These are phyloP conservation scores for Heterochromis multidens DNA, from an alignment of 2,113 vertebrate species.

Conservation along the genomic window DNA sequence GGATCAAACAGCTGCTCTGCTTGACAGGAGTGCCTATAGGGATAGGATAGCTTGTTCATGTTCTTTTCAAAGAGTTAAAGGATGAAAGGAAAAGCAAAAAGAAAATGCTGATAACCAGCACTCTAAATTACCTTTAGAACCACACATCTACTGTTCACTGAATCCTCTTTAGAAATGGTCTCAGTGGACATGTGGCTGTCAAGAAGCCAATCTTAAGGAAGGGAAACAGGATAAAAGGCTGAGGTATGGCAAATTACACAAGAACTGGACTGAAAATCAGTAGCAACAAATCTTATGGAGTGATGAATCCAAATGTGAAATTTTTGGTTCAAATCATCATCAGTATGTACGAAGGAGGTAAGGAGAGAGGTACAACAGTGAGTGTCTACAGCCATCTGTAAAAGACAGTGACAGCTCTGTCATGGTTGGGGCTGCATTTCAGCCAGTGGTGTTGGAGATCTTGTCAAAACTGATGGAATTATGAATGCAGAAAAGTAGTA, in stretches of 20 bases:
- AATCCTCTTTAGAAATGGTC: not conserved
- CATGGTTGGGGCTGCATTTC: not conserved
- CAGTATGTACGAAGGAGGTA: not conserved
- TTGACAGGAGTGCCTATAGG: constrained; percentile 22
- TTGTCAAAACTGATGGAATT: not conserved
- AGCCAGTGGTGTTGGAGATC: too few species aligned
- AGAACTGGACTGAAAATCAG: not conserved
- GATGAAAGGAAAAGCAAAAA: constrained; percentile 28
- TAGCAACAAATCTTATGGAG: not conserved
- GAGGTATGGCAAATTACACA: not conserved
- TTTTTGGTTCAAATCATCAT: not conserved
- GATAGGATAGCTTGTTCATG: constrained; percentile 1
- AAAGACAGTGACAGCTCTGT: not conserved
- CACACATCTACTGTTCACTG: not conserved
- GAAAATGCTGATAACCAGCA: not conserved
- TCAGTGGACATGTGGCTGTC: not conserved
- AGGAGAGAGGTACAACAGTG: not conserved
- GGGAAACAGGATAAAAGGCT: not conserved
- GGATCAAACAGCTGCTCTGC: constrained; percentile 45
- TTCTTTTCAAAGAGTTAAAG: constrained; percentile 20
- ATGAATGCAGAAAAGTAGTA: not conserved
- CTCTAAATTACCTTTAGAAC: not conserved
- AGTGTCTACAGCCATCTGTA: not conserved
- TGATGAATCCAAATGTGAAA: too few species aligned
- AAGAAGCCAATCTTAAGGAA: not conserved